Base-by-base conservation (phyloP, 2,888 invertebrate species). In the Taenaris catops region DNA sequence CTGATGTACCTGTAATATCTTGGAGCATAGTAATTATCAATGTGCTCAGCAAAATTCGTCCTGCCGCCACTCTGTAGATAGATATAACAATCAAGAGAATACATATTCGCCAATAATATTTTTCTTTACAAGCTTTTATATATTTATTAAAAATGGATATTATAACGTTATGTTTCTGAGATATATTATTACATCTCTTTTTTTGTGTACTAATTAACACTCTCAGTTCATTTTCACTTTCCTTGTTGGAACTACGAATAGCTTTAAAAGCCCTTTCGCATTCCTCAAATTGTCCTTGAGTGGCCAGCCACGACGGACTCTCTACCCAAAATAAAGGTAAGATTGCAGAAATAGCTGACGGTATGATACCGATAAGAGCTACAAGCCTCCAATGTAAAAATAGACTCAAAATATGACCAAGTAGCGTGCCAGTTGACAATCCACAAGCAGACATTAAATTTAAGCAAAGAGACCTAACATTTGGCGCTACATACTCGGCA, bases 261-360 rank as follows among this genome's bases (percentile, higher is more conserved):
- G 37, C 29, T 6, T 31, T 29, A 9, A 45, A 47, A 8, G 41
- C 25, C 4, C 3, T 4, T 8, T 29, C 31, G 17, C 49, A 47
- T 17, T 45, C 41, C 4, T 41, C 36, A 17, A 39, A 45, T 8
- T 25, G 17, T 9, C 45, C 45, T 17, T 45, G 28, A 1, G 43
- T 25, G 1, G 47, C 47, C 10, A 49, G 14, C 49, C 49, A 49
- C 2, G 34, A 33, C 2, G 49, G 45, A 16, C 47, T 47, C 17
- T 49, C 49, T 0, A 41, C 41, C 47, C 44, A 49, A 29, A 47
- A 45, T 1, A 37, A 16, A 2, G 43, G 44, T 2, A 38, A 4
- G 4, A 43, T 10, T 20, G 34, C 37, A 4, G 44, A 26, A 4
- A 43, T 11, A 7, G 20, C 10, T 6, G 49, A 11, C 2, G 44